Conservation (phyloP, 2,888 invertebrate genomes). For the Clostera curtula region DNA sequence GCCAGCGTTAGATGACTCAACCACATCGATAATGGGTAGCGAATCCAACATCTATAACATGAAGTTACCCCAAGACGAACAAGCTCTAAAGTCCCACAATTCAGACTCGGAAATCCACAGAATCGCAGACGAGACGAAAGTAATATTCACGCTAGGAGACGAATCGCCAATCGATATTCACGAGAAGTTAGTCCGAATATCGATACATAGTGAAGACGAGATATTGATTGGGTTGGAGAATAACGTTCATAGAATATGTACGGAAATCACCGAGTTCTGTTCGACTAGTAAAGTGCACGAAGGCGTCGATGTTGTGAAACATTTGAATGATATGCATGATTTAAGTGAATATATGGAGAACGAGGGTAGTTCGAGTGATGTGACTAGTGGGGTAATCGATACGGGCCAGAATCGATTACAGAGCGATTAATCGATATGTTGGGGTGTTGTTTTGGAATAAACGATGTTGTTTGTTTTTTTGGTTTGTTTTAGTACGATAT, state of each 20-base stretch:
- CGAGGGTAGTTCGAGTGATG: slow-evolving; percentile 24
- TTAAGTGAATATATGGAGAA: slow-evolving; percentile 26
- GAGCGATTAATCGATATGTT: slow-evolving; percentile 7
- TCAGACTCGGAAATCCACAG: slow-evolving; percentile 59
- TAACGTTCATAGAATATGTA: slow-evolving; percentile 51
- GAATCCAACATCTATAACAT: slow-evolving; percentile 65
- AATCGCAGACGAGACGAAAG: slow-evolving; percentile 31
- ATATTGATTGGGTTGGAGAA: slow-evolving; percentile 33
- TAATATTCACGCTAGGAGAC: slow-evolving; percentile 57
- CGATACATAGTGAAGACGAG: slow-evolving; percentile 55
- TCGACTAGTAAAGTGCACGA: slow-evolving; percentile 28
- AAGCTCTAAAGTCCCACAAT: slow-evolving; percentile 39
- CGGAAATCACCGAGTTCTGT: slow-evolving; percentile 54
- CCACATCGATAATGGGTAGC: slow-evolving; percentile 66
- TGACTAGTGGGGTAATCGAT: slow-evolving; percentile 43
- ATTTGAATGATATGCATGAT: slow-evolving; percentile 12
- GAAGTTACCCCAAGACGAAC: slow-evolving; percentile 36
- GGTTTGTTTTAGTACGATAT: too few species aligned
- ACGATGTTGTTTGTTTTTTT: too few species aligned
- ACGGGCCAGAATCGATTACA: slow-evolving; percentile 32
- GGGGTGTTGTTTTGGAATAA: slow-evolving; percentile 10
- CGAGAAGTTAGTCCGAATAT: slow-evolving; percentile 47
- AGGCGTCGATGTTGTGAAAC: slow-evolving; percentile 22
- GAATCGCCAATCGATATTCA: slow-evolving; percentile 23
- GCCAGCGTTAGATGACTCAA: slow-evolving; percentile 48